Percentiles rank a stretch among this genome's conserved stretches.
Conservation (phyloP, 2,797 vertebrate species). For the Phrynocephalus vlangalii region DNA sequence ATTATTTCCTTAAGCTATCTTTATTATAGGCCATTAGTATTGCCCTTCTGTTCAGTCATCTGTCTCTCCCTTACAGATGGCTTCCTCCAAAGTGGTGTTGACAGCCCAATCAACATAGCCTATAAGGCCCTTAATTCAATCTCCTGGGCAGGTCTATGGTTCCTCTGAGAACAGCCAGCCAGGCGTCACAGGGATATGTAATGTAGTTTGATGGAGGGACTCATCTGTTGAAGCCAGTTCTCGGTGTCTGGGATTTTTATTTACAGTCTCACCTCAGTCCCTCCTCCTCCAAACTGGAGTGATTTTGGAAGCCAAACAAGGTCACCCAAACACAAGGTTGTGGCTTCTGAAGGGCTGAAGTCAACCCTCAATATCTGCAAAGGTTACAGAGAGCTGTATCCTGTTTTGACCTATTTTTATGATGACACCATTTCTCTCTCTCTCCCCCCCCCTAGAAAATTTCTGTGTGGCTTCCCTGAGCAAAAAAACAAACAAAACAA, state of each 20-base stretch:
- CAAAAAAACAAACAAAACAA: too few species aligned
- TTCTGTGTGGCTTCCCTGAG: too few species aligned
- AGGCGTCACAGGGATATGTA: background rate
- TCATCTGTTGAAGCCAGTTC: background rate
- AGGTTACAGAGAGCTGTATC: background rate
- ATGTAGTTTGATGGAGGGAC: background rate
- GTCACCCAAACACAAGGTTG: background rate
- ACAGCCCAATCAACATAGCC: background rate
- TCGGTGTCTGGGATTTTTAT: background rate
- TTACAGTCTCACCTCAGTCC: background rate
- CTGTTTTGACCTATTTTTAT: background rate
- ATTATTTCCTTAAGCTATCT: conserved; percentile 17
- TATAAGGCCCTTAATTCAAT: background rate
- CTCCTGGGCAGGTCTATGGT: background rate
- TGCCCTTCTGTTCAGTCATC: conserved; percentile 21
- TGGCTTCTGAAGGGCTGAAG: background rate
- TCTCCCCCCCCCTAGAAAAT: too few species aligned
- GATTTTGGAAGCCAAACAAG: background rate
- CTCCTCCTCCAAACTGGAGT: background rate
- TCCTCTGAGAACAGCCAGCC: background rate
- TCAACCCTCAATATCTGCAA: background rate
- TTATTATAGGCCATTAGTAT: conserved; percentile 26
- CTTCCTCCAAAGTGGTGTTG: background rate
- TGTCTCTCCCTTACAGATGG: background rate
- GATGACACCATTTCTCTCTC: background rate